Evolutionary conservation across 2,113 vertebrate species (phyloP).

Genomic region (Dendrocopos noguchii): DNA sequence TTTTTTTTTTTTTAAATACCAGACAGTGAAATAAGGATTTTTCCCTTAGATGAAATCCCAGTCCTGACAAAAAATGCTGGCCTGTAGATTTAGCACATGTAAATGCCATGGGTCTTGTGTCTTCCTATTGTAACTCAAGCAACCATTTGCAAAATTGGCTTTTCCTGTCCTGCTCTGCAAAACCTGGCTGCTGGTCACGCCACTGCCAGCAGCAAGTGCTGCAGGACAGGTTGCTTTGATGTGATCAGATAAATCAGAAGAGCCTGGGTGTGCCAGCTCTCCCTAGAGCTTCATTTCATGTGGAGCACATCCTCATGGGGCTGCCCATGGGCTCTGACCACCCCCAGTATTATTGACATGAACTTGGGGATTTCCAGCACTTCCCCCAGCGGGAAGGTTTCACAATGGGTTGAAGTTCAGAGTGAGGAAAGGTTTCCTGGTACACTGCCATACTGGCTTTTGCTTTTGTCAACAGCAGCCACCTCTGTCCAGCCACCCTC

Average conservation of each 20-base stretch:
- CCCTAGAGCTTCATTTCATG: not conserved
- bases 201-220: not conserved
- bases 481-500: not conserved
- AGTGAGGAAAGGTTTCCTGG: constrained; percentile 21
- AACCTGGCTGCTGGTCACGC: not conserved
- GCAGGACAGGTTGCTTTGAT: not conserved
- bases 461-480: not conserved
- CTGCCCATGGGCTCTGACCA: accelerated
- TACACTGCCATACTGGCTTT: not conserved
- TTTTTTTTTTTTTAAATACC: not conserved
- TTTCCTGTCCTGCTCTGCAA: not conserved
- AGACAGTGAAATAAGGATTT: constrained; percentile 24
- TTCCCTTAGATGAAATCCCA: not conserved
- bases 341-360: not conserved
- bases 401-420: constrained; percentile 12
- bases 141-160: not conserved
- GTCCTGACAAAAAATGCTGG: not conserved
- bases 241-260: not conserved
- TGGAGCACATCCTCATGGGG: accelerated
- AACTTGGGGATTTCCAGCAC: not conserved
- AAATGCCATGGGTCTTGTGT: not conserved
- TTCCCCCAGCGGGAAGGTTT: constrained; percentile 11
- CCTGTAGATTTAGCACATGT: not conserved
- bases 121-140: not conserved
- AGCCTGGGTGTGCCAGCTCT: not conserved